These are phyloP conservation scores for Polyodon spathula DNA, from an alignment of 2,113 vertebrate species.

Conservation along the genomic window DNA sequence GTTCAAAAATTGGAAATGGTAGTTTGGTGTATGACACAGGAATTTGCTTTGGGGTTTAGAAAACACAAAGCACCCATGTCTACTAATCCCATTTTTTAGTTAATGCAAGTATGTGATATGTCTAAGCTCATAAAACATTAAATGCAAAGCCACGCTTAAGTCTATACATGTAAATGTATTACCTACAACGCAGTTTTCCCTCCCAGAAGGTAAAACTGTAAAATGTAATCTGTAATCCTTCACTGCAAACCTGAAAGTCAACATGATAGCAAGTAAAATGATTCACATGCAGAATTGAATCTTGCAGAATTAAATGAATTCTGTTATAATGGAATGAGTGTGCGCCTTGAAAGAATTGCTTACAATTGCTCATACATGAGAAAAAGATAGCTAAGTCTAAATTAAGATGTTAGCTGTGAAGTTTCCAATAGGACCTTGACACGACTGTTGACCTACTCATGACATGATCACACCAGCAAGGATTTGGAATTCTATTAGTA, in stretches of 20 bases:
- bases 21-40: neutral
- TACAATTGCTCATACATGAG: constrained; percentile 63
- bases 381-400: constrained; percentile 79
- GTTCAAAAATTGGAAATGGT: neutral
- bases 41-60: no score
- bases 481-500: constrained; percentile 99
- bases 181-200: constrained; percentile 27
- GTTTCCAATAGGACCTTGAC: constrained; percentile 99
- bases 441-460: constrained; percentile 96
- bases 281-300: constrained; percentile 60
- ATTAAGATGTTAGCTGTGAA: constrained; percentile 97
- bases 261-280: constrained; percentile 37
- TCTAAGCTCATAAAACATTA: constrained; percentile 51
- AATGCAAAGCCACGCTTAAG: constrained; percentile 24
- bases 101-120: constrained; percentile 25
- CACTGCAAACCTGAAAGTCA: constrained; percentile 31
- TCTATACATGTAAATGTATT: constrained; percentile 47
- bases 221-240: constrained; percentile 38
- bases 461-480: constrained; percentile 85
- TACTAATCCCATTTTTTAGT: constrained; percentile 11
- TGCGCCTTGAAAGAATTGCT: constrained; percentile 61
- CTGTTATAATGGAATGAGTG: constrained; percentile 60
- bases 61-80: neutral
- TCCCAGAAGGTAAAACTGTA: constrained; percentile 27
- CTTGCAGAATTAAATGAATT: constrained; percentile 60